Base-by-base conservation (phyloP, 2,113 vertebrate genomes). In the Lota lota region DNA sequence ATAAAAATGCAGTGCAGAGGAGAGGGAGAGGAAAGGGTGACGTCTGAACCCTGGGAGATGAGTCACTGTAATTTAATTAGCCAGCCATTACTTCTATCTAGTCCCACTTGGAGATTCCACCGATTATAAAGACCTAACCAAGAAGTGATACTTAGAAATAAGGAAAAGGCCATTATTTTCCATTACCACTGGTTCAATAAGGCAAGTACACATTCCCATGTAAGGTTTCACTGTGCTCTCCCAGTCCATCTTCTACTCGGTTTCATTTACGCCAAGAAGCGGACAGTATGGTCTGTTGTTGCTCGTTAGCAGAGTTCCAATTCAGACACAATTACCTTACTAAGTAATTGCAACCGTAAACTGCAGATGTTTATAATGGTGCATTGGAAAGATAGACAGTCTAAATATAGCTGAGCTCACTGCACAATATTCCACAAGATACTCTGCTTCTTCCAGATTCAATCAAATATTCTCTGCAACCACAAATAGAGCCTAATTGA, bases 291-390 rank as follows among this genome's bases (percentile, higher is more conserved):
- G 63, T 28, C 66, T 51, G 64, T 59, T 70, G 28, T 40, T 21
- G 59, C 68, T 79, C 82, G 88, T 56, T 24, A 65, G 75, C 66
- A 21, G 74, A 75, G 60, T 21, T 79, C 40, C 40, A 33, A 33
- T 33, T 14, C 40, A 85, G 76, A 75, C 72, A 72, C 56, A 69
- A 84, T 73, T 68, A 64, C 67, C 72, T 63, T 64, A 21, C 61
- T 67, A 72, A 83, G 77, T 78, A 76, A 88, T 69, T 1, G 79
- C 28, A 76, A 67, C 68, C 54, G 73, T 74, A 68, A 82, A 77
- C 68, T 72, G 0, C 56, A 33, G 19, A 15, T 4, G 18, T 40
- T 8, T 0, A 22, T 8, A 57, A 20, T 57, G n/a, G 56, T 57
- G 18, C 56, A 7, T 57, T 57, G 56, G 17, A 7, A 7, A 57